A percentile compares a stretch with the other conserved stretches of the same genome.
Conservation (phyloP, 2,113 vertebrate species). For the Sinocyclocheilus anshuiensis region DNA sequence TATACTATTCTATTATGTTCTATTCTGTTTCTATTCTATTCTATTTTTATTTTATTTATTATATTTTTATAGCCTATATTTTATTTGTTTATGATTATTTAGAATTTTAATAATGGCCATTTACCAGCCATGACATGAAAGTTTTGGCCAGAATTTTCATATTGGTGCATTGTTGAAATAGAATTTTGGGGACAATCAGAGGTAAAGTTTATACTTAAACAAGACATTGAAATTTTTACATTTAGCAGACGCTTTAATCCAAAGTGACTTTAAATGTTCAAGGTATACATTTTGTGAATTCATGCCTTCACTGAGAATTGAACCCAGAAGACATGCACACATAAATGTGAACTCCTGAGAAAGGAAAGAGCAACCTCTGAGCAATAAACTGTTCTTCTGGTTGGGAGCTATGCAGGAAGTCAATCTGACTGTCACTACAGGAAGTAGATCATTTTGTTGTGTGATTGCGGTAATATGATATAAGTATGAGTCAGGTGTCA, state of each 20-base stretch:
- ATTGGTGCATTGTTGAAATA: too few relatives aligned
- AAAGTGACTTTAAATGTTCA: neutral
- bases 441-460: neutral
- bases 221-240: neutral
- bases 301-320: neutral
- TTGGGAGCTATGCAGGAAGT: neutral
- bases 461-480: neutral
- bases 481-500: neutral
- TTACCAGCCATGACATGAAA: too few relatives aligned
- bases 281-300: neutral
- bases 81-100: too few relatives aligned
- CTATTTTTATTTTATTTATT: too few relatives aligned
- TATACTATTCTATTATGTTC: too few relatives aligned
- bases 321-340: neutral
- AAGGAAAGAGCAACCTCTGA: neutral
- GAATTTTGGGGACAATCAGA: too few relatives aligned
- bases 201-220: too few relatives aligned
- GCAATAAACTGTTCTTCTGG: neutral
- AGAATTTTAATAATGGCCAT: too few relatives aligned
- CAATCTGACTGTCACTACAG: neutral
- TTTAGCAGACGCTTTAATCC: neutral
- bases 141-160: too few relatives aligned
- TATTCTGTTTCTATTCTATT: too few relatives aligned
- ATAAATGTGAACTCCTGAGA: neutral
- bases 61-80: too few relatives aligned